These are phyloP conservation scores for Chrysocyon brachyurus DNA, from an alignment of 2,797 vertebrate genomes.

Conservation along the genomic window DNA sequence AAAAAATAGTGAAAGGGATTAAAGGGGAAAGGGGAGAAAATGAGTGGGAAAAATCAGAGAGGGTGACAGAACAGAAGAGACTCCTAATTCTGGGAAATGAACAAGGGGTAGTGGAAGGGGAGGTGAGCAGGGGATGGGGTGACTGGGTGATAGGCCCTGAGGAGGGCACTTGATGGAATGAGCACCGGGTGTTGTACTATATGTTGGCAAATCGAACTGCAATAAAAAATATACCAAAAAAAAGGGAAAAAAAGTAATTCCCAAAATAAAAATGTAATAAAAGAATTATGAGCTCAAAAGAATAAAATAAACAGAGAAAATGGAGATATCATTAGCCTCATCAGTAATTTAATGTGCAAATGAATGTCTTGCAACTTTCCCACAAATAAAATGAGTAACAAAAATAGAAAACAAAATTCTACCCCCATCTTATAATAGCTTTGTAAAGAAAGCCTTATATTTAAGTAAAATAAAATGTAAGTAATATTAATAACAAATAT, in stretches of 20 bases:
- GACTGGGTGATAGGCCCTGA: too few relatives aligned
- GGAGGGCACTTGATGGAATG: too few relatives aligned
- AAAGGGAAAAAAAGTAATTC: not conserved
- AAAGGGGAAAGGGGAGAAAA: too few relatives aligned
- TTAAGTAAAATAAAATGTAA: conserved; percentile 13
- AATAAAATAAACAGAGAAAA: not conserved
- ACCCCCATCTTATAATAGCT: not conserved
- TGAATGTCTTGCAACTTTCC: not conserved
- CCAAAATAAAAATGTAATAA: not conserved
- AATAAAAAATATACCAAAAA: too few relatives aligned
- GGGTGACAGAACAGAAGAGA: too few relatives aligned
- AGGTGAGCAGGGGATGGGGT: too few relatives aligned
- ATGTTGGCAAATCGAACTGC: too few relatives aligned
- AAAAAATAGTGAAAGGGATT: too few relatives aligned
- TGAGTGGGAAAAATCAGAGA: too few relatives aligned
- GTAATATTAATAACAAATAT: not conserved
- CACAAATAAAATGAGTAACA: not conserved
- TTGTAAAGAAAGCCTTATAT: not conserved
- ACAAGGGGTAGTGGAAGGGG: too few relatives aligned
- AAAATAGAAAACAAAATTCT: not conserved
- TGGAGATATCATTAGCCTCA: not conserved
- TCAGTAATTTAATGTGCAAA: not conserved
- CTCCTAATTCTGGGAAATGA: too few relatives aligned
- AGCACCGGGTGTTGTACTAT: too few relatives aligned
- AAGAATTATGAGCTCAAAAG: not conserved